Conservation (phyloP, 2,797 vertebrate species). For the Botia kubotai region DNA sequence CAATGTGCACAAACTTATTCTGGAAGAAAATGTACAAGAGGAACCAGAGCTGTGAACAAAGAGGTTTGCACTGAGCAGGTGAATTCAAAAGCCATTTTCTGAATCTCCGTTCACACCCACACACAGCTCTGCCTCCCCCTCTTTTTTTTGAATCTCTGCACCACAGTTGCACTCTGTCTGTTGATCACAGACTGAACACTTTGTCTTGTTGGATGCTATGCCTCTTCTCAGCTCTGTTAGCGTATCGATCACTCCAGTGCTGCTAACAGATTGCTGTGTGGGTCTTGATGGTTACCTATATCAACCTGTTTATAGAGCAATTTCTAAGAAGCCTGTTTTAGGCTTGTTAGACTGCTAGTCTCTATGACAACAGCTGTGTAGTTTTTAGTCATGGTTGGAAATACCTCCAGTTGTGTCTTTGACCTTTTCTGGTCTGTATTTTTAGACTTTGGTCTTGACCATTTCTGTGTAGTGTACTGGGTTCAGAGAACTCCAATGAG, state of each 20-base stretch:
- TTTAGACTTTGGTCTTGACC: neutral
- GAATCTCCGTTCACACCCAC: neutral
- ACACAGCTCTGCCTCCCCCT: neutral
- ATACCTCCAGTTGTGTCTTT: neutral
- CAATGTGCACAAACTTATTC: no score
- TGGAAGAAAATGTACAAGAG: no score
- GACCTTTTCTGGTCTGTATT: neutral
- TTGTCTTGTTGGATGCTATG: neutral
- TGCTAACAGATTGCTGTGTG: neutral
- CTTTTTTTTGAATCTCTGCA: no score
- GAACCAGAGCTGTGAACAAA: neutral
- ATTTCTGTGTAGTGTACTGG: neutral
- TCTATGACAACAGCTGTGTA: constrained; percentile 9
- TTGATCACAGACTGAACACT: neutral
- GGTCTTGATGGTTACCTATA: neutral
- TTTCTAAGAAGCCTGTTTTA: constrained; percentile 5
- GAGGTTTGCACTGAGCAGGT: neutral
- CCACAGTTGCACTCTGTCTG: neutral
- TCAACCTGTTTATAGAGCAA: neutral
- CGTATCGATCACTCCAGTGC: constrained; percentile 9
- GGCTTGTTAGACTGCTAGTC: constrained; percentile 1
- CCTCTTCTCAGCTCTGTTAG: constrained; percentile 5
- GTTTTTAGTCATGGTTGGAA: neutral
- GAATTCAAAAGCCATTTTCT: neutral
- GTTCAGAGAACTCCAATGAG: neutral